These are phyloP conservation scores for Lithophane ornitopus DNA, from an alignment of 2,888 invertebrate species.

Conservation along the genomic window DNA sequence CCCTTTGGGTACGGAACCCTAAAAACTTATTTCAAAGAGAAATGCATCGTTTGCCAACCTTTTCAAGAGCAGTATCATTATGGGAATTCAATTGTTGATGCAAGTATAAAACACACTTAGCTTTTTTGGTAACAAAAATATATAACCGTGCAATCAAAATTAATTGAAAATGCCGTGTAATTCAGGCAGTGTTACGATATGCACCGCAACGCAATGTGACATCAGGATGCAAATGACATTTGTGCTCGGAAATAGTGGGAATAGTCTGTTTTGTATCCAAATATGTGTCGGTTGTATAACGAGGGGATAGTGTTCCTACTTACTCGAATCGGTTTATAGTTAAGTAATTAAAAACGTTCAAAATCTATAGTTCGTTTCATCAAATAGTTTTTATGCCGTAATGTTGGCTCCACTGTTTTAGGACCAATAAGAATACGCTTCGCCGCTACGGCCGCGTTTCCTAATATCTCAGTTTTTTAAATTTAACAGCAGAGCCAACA, in stretches of 20 bases:
- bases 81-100: neutral
- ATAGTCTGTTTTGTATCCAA: constrained; percentile 10
- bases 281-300: constrained; percentile 1
- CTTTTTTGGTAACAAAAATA: neutral
- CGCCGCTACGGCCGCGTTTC: no score
- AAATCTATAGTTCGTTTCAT: no score
- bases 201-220: constrained; percentile 44
- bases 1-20: no score
- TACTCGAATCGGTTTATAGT: neutral
- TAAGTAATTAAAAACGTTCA: no score
- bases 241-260: constrained; percentile 6
- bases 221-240: constrained; percentile 54
- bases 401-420: no score
- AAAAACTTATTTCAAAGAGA: neutral
- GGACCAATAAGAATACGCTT: no score
- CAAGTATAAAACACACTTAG: neutral
- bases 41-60: neutral
- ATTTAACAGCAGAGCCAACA: no score
- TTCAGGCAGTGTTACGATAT: constrained; percentile 2
- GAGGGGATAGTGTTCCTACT: neutral
- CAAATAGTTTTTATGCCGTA: no score
- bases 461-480: no score
- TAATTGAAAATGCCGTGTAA: neutral
- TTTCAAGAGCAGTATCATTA: neutral
- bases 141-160: neutral